Evolutionary conservation across 1,140 invertebrate genomes (phyloP).

Genomic region (Ostrea denselamellosa): DNA sequence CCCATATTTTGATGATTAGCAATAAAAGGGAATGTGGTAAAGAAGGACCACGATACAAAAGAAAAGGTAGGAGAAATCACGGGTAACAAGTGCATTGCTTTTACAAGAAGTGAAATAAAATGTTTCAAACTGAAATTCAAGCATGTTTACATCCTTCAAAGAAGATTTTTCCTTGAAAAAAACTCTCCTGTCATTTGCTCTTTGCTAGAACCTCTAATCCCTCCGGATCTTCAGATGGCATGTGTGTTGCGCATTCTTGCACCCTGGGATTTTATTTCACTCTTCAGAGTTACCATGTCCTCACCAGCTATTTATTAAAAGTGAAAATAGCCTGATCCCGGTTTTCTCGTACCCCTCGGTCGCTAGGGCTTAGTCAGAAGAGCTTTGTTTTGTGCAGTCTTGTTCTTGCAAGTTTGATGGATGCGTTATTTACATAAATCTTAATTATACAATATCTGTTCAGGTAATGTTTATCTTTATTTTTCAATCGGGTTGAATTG

Average conservation of each 20-base stretch:
- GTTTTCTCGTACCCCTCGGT: not conserved
- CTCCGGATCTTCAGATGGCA: not conserved
- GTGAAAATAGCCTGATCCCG: slow-evolving; percentile 12
- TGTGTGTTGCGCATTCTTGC: slow-evolving; percentile 31
- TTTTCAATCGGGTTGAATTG: slow-evolving; percentile 32
- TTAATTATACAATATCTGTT: slow-evolving; percentile 33
- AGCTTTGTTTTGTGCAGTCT: not conserved
- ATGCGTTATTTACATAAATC: slow-evolving; percentile 32
- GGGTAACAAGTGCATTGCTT: not conserved
- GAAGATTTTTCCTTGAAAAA: not conserved
- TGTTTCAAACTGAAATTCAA: slow-evolving; percentile 1
- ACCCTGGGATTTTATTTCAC: not conserved
- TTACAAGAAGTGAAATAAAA: not conserved
- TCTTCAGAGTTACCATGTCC: slow-evolving; percentile 16
- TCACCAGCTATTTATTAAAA: not conserved
- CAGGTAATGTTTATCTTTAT: slow-evolving; percentile 26
- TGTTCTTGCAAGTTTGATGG: slow-evolving; percentile 1
- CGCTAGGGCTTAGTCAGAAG: slow-evolving; percentile 31
- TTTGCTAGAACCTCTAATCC: not conserved
- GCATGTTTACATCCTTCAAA: not conserved
- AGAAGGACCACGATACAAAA: not conserved
- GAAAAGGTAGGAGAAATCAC: no score
- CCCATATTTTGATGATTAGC: not conserved
- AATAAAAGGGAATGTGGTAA: not conserved
- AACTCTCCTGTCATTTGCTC: not conserved